Conservation (phyloP, 2,888 invertebrate species). For the Drosophila paranaensis region DNA sequence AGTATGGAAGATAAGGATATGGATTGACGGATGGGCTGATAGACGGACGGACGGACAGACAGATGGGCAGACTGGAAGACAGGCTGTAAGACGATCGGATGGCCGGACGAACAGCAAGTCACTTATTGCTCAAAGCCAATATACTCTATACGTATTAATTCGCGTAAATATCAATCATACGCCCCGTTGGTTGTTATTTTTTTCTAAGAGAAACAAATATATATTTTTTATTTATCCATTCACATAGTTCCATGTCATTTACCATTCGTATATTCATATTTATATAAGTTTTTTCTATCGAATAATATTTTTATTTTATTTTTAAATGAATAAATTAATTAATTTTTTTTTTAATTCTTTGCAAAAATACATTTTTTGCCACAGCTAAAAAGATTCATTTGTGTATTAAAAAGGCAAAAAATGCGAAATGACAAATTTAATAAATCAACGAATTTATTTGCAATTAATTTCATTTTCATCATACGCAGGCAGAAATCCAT, state of each 20-base stretch:
- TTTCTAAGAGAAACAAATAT: neutral
- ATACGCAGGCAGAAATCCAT: neutral
- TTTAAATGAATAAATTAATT: neutral
- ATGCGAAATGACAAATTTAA: neutral
- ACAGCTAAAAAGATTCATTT: neutral
- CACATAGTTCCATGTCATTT: too few species aligned
- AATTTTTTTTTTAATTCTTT: too few species aligned
- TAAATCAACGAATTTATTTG: constrained; percentile 3
- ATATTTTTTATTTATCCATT: too few species aligned
- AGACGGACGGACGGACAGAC: neutral
- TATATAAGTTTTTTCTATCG: neutral
- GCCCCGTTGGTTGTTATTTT: neutral
- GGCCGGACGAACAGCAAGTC: too few species aligned
- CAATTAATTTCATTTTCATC: neutral
- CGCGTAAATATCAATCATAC: constrained; percentile 34
- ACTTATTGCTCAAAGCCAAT: neutral
- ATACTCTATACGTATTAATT: neutral
- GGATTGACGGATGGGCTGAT: neutral
- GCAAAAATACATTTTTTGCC: neutral
- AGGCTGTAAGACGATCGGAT: neutral
- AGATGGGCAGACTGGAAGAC: too few species aligned
- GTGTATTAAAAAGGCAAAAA: neutral
- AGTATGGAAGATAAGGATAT: neutral
- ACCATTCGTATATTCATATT: too few species aligned
- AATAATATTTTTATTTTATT: neutral